Evolutionary conservation across 2,888 invertebrate genomes (phyloP).

Genomic region (Apodemia mormo): DNA sequence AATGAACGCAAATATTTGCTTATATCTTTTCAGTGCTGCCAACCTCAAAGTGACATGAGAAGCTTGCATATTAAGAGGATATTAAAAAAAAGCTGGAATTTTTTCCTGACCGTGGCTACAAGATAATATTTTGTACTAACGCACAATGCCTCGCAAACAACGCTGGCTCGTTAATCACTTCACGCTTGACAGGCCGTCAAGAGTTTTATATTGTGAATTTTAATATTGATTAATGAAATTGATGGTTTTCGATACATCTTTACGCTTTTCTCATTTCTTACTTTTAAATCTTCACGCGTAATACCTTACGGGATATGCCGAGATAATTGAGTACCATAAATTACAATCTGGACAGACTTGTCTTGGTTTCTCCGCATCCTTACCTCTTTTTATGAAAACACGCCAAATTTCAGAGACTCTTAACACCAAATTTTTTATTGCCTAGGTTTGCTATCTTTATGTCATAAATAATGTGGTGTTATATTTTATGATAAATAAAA

Average conservation of each 20-base stretch:
- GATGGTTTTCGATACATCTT: neutral
- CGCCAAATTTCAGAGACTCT: too few species aligned
- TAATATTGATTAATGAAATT: constrained; percentile 16
- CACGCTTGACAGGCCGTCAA: constrained; percentile 1
- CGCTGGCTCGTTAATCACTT: constrained; percentile 1
- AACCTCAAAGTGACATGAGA: constrained; percentile 17
- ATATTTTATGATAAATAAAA: too few species aligned
- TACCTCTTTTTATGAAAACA: too few species aligned
- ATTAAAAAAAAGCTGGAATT: constrained; percentile 16
- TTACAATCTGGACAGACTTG: too few species aligned
- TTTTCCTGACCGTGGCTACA: constrained; percentile 13
- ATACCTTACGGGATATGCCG: too few species aligned
- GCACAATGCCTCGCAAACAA: constrained; percentile 14
- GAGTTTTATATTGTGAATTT: constrained; percentile 18
- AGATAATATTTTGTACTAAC: constrained; percentile 14
- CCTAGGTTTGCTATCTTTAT: too few species aligned
- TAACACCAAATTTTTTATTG: too few species aligned
- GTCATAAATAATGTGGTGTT: too few species aligned
- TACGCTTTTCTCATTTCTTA: neutral
- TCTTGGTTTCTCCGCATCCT: too few species aligned
- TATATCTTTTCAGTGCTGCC: constrained; percentile 16
- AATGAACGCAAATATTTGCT: constrained; percentile 16
- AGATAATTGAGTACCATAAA: too few species aligned
- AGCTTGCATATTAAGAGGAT: constrained; percentile 17
- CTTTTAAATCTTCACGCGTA: too few species aligned